Evolutionary conservation across 2,797 vertebrate species (phyloP), one percentile per base, ranked within the genome.

Genomic region (Gymnoscopelus microlampas): DNA sequence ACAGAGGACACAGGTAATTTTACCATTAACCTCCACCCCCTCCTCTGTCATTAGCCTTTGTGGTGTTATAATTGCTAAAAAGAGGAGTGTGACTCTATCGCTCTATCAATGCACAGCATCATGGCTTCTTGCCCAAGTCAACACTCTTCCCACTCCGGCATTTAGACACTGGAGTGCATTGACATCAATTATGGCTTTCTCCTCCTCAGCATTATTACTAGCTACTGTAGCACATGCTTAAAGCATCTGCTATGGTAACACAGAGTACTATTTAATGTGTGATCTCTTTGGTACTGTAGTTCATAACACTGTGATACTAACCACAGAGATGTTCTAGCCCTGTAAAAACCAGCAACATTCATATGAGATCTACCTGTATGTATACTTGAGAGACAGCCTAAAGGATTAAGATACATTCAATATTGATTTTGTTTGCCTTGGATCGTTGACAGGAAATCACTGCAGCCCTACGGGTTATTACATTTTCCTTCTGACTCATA

Each of bases 121-220:
- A n/a, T n/a, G 19, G 19, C 19, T 1, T 19, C 19, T 19, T 67
- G 66, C 61, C 72, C 0, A 49, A 73, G 76, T 82, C 77, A 83
- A 82, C 76, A 76, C 50, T 49, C 61, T 49, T 56, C 51, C 39
- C 11, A 67, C 24, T 8, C 3, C 80, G 78, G 57, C 71, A 85
- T 90, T 91, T 82, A 76, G 24, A 77, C 49, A 71, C 26, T 24
- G 49, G 55, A 72, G 66, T 72, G 53, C 68, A 44, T 59, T 29
- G 53, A 24, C 39, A 19, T 15, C 26, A 10, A 4, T n/a, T 68
- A 55, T 61, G 63, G 50, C 66, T 57, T 64, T 74, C 58, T 77
- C 15, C 66, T 74, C 57, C 82, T 66, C 64, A 61, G 26, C 57
- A 53, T 62, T 29, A 74, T 79, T 70, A 76, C 60, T 54, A 68